Percentiles rank a stretch among this genome's conserved stretches.
These are phyloP conservation scores for Camarhynchus parvulus DNA, from an alignment of 2,113 vertebrate species.

Conservation along the genomic window DNA sequence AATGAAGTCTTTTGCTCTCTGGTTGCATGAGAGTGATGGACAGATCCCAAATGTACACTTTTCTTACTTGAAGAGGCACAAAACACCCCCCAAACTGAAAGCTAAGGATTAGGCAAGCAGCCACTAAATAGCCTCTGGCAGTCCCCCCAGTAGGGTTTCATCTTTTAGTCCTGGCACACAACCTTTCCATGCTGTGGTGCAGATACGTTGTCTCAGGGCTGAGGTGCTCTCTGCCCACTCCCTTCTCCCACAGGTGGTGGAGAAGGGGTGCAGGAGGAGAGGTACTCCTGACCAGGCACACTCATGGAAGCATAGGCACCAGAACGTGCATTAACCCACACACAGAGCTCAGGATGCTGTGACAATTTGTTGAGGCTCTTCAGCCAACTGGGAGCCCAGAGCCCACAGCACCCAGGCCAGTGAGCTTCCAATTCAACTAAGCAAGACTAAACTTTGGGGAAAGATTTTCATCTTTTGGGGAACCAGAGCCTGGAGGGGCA, in stretches of 20 bases:
- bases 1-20: neutral
- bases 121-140: neutral
- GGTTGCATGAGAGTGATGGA: fast-evolving
- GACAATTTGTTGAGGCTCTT: neutral
- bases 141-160: neutral
- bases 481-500: neutral
- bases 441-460: neutral
- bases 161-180: neutral
- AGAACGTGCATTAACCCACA: too few relatives aligned
- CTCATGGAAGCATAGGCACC: fast-evolving
- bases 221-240: neutral
- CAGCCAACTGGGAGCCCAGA: neutral
- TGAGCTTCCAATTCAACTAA: neutral
- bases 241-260: neutral
- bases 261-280: neutral
- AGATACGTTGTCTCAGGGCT: neutral
- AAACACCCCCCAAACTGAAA: neutral
- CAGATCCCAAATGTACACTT: fast-evolving
- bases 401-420: neutral
- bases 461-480: neutral
- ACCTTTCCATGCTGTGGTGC: neutral
- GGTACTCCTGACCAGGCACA: neutral
- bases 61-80: neutral
- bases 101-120: neutral
- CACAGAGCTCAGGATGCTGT: neutral